phyloP scores from a whole-genome alignment of 2,797 vertebrate species.

The Lepus townsendii region DNA sequence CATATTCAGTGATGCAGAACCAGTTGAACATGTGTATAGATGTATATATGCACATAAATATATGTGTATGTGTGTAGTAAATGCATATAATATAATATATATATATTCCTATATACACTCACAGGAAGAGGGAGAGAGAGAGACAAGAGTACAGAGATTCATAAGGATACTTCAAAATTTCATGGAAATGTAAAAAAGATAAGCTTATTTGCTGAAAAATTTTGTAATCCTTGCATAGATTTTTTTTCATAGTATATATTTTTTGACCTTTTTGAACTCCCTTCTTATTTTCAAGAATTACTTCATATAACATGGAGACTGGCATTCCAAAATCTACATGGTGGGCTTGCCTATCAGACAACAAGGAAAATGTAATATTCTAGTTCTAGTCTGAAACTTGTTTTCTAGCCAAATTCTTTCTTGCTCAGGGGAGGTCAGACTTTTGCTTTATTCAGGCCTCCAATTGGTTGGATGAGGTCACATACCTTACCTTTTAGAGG shows the following conservation, averaged over 20 bases:
- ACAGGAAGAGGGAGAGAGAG: too few relatives aligned
- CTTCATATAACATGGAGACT: background rate
- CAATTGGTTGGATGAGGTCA: background rate
- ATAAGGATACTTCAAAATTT: too few relatives aligned
- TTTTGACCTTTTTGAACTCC: too few relatives aligned
- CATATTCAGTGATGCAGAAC: background rate
- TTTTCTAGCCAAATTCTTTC: background rate
- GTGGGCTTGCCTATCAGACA: background rate
- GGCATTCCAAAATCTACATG: background rate
- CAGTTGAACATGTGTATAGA: background rate
- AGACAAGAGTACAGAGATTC: too few relatives aligned
- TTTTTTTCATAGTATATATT: too few relatives aligned
- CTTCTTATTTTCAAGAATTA: too few relatives aligned
- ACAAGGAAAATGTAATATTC: background rate
- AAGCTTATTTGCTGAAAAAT: too few relatives aligned
- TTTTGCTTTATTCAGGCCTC: background rate
- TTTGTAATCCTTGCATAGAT: too few relatives aligned
- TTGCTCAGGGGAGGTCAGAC: background rate
- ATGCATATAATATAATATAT: too few relatives aligned
- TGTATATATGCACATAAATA: background rate
- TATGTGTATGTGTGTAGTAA: too few relatives aligned
- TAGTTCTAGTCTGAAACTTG: background rate
- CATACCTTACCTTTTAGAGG: background rate
- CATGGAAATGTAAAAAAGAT: background rate
- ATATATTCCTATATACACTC: too few relatives aligned